phyloP scores from a whole-genome alignment of 1,140 invertebrate genomes.

The Drosophila nikananu region DNA sequence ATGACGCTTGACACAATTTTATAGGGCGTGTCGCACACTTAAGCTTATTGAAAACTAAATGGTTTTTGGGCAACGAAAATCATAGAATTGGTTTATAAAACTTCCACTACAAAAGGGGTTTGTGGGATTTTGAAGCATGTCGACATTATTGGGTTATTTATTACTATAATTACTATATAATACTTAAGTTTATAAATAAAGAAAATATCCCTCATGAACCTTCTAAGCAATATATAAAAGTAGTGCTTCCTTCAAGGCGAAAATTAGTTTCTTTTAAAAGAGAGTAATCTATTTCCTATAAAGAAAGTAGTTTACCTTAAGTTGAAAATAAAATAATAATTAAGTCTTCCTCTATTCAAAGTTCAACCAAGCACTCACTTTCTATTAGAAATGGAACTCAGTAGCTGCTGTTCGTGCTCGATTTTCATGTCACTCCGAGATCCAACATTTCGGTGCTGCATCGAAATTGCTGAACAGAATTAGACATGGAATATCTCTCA shows the following conservation, averaged over 20 bases:
- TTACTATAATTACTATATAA: background rate
- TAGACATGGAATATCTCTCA: conserved; percentile 16
- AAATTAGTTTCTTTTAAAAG: no score
- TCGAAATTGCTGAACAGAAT: conserved; percentile 21
- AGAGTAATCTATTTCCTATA: no score
- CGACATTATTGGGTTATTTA: background rate
- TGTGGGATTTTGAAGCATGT: background rate
- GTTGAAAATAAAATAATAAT: background rate
- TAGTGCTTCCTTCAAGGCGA: background rate
- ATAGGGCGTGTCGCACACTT: no score
- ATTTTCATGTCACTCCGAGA: background rate
- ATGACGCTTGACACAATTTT: no score
- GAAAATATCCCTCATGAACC: no score
- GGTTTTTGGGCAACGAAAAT: background rate
- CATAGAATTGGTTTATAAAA: background rate
- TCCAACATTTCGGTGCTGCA: conserved; percentile 1
- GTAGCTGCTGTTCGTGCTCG: background rate
- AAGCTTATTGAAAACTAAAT: conserved; percentile 24
- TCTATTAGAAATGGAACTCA: conserved; percentile 1
- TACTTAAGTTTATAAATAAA: no score
- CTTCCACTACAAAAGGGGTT: background rate
- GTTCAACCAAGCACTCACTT: background rate
- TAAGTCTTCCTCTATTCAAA: background rate
- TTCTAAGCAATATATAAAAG: no score
- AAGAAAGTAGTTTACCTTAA: background rate